phyloP scores from a whole-genome alignment of 2,888 invertebrate genomes.

The Epistrophe eligans region DNA sequence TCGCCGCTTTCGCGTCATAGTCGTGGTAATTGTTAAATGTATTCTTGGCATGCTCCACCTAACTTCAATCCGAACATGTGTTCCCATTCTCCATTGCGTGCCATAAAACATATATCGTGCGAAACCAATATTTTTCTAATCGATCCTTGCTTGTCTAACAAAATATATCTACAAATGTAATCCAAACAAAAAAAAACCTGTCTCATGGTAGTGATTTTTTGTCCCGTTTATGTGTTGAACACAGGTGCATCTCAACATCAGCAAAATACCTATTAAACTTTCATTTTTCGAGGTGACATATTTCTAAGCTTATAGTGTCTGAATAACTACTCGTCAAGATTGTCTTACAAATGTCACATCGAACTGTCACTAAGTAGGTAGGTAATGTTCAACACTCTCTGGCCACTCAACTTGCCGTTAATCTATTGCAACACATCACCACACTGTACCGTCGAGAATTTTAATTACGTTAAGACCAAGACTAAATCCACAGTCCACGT shows the following conservation, averaged over 20 bases:
- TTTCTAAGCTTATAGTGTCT: conserved; percentile 25
- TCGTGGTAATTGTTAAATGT: conserved; percentile 2
- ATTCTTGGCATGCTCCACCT: conserved; percentile 10
- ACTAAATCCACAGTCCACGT: conserved; percentile 19
- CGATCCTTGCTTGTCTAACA: not conserved
- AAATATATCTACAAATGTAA: not conserved
- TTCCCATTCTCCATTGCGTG: conserved; percentile 62
- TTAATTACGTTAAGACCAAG: conserved; percentile 47
- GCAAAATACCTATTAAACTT: conserved; percentile 63
- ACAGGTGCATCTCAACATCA: conserved; percentile 57
- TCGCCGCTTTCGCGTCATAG: too few relatives aligned
- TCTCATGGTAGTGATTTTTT: not conserved
- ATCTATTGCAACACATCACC: conserved; percentile 45
- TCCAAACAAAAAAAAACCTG: conserved; percentile 10
- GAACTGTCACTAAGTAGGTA: conserved; percentile 44
- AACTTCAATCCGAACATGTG: conserved; percentile 48
- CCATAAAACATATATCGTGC: conserved; percentile 56
- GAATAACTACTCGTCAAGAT: conserved; percentile 41
- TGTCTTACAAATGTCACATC: conserved; percentile 58
- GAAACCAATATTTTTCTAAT: conserved; percentile 46
- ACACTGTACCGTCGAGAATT: conserved; percentile 28
- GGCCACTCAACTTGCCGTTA: conserved; percentile 14
- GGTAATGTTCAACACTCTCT: conserved; percentile 36
- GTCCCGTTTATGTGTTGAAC: not conserved
- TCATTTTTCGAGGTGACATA: conserved; percentile 63